Percentiles rank a stretch among this genome's conserved stretches.
These are phyloP conservation scores for Ectemnius cavifrons DNA, from an alignment of 2,888 invertebrate genomes.

Conservation along the genomic window DNA sequence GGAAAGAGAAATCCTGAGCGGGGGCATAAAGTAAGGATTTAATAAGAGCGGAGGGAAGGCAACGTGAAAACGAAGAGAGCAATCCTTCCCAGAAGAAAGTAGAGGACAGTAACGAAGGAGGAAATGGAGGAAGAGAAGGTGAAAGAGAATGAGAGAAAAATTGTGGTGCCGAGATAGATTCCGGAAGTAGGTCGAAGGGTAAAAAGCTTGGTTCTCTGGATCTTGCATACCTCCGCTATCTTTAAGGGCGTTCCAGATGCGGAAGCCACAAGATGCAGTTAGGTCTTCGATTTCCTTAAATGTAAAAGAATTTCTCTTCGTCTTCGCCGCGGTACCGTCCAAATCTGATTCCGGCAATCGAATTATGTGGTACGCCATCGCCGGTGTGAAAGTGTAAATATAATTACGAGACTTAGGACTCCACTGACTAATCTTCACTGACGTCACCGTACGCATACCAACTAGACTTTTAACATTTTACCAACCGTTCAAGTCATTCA, in stretches of 20 bases:
- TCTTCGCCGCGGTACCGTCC: slow-evolving; percentile 6
- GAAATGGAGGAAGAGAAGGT: slow-evolving; percentile 8
- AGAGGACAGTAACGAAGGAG: neutral
- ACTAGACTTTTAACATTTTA: too few species aligned
- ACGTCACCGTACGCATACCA: too few species aligned
- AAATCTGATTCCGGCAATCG: slow-evolving; percentile 33
- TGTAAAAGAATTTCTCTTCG: slow-evolving; percentile 2
- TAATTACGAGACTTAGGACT: too few species aligned
- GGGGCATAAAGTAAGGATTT: slow-evolving; percentile 52
- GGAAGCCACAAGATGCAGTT: slow-evolving; percentile 45
- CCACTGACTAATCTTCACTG: too few species aligned
- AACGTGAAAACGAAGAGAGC: neutral
- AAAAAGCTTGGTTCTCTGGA: slow-evolving; percentile 28
- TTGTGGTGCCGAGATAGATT: slow-evolving; percentile 21
- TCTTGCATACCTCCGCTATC: slow-evolving; percentile 27
- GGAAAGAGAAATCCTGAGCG: slow-evolving; percentile 20
- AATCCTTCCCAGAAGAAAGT: neutral
- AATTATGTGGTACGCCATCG: slow-evolving; percentile 12
- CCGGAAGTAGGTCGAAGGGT: slow-evolving; percentile 28
- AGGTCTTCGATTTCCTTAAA: slow-evolving; percentile 14
- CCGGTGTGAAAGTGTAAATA: too few species aligned
- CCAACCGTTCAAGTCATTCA: too few species aligned
- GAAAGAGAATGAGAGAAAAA: slow-evolving; percentile 14
- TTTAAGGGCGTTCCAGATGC: slow-evolving; percentile 14
- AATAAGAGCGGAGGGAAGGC: slow-evolving; percentile 51